phyloP scores from a whole-genome alignment of 1,140 invertebrate species.

The Nasonia longicornis region DNA sequence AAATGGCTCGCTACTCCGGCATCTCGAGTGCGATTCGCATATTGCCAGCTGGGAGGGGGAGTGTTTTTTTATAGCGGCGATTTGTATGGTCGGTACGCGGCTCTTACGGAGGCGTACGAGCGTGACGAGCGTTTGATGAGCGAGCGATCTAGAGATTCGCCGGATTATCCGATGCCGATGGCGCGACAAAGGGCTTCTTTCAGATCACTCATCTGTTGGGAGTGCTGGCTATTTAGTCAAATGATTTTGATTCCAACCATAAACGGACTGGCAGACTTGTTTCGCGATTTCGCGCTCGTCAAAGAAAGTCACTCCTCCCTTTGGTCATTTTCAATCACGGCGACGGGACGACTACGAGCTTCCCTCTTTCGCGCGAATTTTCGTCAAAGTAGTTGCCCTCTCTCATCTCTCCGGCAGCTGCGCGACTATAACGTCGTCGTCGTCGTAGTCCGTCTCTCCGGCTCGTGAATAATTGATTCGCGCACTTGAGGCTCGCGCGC shows the following conservation, averaged over 20 bases:
- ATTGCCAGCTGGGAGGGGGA: not conserved
- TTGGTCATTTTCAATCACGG: slow-evolving; percentile 44
- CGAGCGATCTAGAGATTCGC: slow-evolving; percentile 3
- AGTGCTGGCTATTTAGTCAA: not conserved
- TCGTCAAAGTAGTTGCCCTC: slow-evolving; percentile 33
- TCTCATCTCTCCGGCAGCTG: not conserved
- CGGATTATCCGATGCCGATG: slow-evolving; percentile 20
- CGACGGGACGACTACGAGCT: not conserved
- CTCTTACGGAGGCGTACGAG: slow-evolving; percentile 32
- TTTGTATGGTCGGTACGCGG: slow-evolving; percentile 4
- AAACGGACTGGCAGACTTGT: not conserved
- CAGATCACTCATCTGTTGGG: not conserved
- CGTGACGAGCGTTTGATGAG: slow-evolving; percentile 47
- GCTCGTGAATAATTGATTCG: slow-evolving; percentile 60
- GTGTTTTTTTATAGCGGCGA: not conserved
- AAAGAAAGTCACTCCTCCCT: slow-evolving; percentile 5
- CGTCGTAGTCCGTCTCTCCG: slow-evolving; percentile 53
- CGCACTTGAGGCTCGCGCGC: slow-evolving; percentile 53
- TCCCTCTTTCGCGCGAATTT: slow-evolving; percentile 41
- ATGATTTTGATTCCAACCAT: not conserved
- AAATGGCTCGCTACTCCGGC: slow-evolving; percentile 34
- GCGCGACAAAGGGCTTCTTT: not conserved
- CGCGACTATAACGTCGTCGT: slow-evolving; percentile 40
- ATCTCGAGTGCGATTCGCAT: slow-evolving; percentile 36
- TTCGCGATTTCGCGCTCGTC: not conserved